Evolutionary conservation across 2,888 invertebrate species (phyloP), one percentile per base, ranked within the genome.

Genomic region (Diloba caeruleocephala): DNA sequence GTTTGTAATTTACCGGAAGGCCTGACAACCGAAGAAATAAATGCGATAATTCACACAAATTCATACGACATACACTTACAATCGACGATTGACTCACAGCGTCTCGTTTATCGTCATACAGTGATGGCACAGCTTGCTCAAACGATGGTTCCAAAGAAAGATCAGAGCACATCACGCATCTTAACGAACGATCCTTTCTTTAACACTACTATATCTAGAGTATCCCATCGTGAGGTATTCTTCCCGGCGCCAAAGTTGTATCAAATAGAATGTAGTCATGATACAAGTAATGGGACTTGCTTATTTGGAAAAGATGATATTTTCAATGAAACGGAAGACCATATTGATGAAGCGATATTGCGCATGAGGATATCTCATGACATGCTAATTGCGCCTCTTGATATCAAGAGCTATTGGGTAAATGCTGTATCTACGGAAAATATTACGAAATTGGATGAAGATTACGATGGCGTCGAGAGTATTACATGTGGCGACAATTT

Each of bases 241-340:
- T 96, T 96, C 72, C 96, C 96, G 1, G 92, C 95, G 0, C 91
- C 94, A 4, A 89, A 91, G 15, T 77, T 96, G 10, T 95, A 92
- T 81, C 63, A 88, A 76, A 71, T 90, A 67, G 77, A 86, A 66
- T 82, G 93, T 75, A 73, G 65, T 10, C 72, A 89, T 41, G 84
- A 84, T 34, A 78, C 90, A 0, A 82, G 80, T 0, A 89, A 90
- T 88, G 67, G 87, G 49, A 71, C 89, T 75, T 83, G 94, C 87
- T 38, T 71, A 80, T 79, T 90, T 69, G 81, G 91, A 69, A 81
- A 81, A 67, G 67, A 86, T 77, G 68, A 87, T 76, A 76, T 85
- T 66, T 63, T 85, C 68, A 54, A 79, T 67, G 76, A 92, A 76
- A 74, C 85, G 60, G 79, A 77, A 23, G 79, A 81, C 25, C 64